These are phyloP conservation scores for Oryzaephilus surinamensis DNA, from an alignment of 1,140 invertebrate species.

Conservation along the genomic window DNA sequence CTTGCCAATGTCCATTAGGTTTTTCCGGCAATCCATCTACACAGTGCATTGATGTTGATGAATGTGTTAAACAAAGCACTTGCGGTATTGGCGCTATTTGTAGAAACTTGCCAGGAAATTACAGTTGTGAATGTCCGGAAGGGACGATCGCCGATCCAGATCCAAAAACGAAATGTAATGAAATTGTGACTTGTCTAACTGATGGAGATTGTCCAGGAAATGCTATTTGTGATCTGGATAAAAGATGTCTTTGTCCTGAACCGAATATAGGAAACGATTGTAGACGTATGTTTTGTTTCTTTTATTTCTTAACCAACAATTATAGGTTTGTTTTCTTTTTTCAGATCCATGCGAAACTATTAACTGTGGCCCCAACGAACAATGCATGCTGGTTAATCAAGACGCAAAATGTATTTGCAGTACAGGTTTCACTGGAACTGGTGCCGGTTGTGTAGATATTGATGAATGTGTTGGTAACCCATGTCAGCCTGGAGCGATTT, in stretches of 20 bases:
- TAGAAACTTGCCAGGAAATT: constrained; percentile 65
- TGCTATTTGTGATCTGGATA: constrained; percentile 67
- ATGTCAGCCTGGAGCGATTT: constrained; percentile 72
- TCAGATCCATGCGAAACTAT: constrained; percentile 81
- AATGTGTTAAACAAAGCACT: constrained; percentile 53
- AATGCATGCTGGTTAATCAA: constrained; percentile 78
- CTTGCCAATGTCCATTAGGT: constrained; percentile 68
- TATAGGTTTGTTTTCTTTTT: constrained; percentile 19
- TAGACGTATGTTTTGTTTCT: constrained; percentile 56
- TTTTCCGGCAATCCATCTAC: constrained; percentile 68
- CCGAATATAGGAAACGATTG: constrained; percentile 86
- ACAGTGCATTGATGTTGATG: constrained; percentile 73
- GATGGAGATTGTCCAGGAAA: constrained; percentile 80
- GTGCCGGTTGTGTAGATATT: constrained; percentile 73
- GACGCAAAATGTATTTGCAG: constrained; percentile 74
- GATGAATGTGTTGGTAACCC: constrained; percentile 71
- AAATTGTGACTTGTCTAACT: constrained; percentile 61
- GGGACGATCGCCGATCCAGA: constrained; percentile 74
- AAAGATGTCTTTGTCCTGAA: constrained; percentile 76
- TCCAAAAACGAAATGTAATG: constrained; percentile 62
- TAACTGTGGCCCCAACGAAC: constrained; percentile 75
- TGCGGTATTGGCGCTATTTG: constrained; percentile 76
- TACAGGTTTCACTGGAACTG: constrained; percentile 61
- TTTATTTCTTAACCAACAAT: constrained; percentile 13
- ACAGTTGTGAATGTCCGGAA: constrained; percentile 68